Percentiles rank a stretch among this genome's conserved stretches.
phyloP scores from a whole-genome alignment of 2,113 vertebrate genomes.

The Tachuris rubrigastra region DNA sequence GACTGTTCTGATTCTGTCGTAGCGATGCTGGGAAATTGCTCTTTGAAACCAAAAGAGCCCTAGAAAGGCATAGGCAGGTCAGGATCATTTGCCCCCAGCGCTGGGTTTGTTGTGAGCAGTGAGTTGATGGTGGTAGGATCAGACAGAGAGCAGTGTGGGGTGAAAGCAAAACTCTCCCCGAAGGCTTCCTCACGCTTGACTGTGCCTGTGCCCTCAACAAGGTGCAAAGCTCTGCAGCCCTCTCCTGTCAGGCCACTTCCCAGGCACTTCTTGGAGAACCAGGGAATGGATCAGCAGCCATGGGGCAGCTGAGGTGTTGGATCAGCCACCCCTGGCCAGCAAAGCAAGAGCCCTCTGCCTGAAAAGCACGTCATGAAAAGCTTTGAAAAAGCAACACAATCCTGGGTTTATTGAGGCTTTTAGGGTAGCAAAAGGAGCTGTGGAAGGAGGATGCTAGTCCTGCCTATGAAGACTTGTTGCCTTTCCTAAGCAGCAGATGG shows the following conservation, averaged over 20 bases:
- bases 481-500: background rate
- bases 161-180: background rate
- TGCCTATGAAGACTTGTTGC: no score
- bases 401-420: background rate
- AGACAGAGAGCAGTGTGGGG: background rate
- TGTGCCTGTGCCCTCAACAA: background rate
- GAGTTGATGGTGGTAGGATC: background rate
- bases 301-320: background rate
- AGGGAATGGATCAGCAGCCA: background rate
- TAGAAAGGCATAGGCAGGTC: background rate
- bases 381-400: background rate
- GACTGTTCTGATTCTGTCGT: constrained; percentile 7
- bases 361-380: background rate
- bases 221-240: background rate
- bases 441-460: background rate
- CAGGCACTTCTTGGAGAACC: background rate
- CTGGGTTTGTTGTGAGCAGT: background rate
- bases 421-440: background rate
- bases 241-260: background rate
- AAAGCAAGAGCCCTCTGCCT: background rate
- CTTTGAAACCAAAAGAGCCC: background rate
- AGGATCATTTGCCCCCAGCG: background rate
- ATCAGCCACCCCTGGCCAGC: background rate
- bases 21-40: background rate
- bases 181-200: background rate